These are phyloP conservation scores for Suillia variegata DNA, from an alignment of 2,888 invertebrate species.

Conservation along the genomic window DNA sequence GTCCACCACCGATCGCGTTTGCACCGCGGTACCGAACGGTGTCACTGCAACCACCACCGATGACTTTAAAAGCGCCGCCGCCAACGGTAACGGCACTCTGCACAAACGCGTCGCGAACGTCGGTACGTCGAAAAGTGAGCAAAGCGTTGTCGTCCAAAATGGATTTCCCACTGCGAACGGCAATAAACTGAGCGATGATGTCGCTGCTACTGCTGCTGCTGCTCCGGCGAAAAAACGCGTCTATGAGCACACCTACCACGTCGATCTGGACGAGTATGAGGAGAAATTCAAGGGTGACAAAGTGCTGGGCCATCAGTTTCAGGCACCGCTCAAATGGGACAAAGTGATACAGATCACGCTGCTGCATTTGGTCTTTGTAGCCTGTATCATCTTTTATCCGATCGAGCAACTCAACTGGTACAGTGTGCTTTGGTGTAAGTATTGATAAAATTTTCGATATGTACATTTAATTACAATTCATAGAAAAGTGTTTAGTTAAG, in stretches of 20 bases:
- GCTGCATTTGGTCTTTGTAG: constrained; percentile 63
- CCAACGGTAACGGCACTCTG: constrained; percentile 23
- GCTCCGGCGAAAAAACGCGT: constrained; percentile 3
- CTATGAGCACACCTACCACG: constrained; percentile 23
- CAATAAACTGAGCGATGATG: not conserved
- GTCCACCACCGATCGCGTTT: constrained; percentile 53
- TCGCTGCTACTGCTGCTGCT: not conserved
- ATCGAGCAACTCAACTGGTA: constrained; percentile 54
- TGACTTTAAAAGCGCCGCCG: constrained; percentile 1
- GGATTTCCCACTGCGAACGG: constrained; percentile 20
- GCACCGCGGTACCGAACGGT: constrained; percentile 37
- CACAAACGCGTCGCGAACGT: constrained; percentile 22
- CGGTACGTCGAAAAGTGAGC: constrained; percentile 27
- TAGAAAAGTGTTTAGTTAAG: too few relatives aligned
- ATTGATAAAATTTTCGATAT: constrained; percentile 14
- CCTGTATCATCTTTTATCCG: constrained; percentile 56
- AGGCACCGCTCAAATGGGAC: constrained; percentile 70
- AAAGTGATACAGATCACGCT: constrained; percentile 65
- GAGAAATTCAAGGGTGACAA: constrained; percentile 50
- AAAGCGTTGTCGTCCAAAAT: constrained; percentile 21
- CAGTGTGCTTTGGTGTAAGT: constrained; percentile 69
- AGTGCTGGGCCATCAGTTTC: constrained; percentile 61
- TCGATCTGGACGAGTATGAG: constrained; percentile 51
- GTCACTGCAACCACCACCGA: not conserved
- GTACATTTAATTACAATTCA: not conserved